phyloP scores from a whole-genome alignment of 1,140 invertebrate species.

The Melipona quadrifasciata region DNA sequence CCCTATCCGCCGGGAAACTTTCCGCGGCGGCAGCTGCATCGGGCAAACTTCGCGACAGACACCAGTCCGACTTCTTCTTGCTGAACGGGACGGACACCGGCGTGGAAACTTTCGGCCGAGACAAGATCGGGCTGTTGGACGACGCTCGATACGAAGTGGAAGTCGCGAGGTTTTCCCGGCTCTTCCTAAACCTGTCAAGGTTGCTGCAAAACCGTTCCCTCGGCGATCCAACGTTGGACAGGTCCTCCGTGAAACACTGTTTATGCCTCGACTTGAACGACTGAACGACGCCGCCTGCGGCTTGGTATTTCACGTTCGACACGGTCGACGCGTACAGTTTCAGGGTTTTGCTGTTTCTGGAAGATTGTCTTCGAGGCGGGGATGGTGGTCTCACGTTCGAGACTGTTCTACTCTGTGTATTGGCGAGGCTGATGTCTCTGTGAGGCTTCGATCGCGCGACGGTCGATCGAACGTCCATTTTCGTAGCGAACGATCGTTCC shows the following conservation, averaged over 20 bases:
- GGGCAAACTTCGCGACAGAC: constrained; percentile 45
- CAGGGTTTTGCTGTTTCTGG: constrained; percentile 87
- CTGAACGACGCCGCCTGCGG: constrained; percentile 43
- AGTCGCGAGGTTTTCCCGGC: constrained; percentile 75
- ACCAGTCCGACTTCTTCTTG: constrained; percentile 69
- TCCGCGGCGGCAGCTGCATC: not conserved
- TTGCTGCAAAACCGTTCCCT: constrained; percentile 84
- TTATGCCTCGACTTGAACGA: constrained; percentile 80
- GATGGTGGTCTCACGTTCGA: constrained; percentile 82
- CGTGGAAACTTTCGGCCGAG: constrained; percentile 18
- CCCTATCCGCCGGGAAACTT: not conserved
- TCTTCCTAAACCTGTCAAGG: constrained; percentile 80
- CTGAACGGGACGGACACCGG: constrained; percentile 28
- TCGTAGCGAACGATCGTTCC: not conserved
- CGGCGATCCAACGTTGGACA: constrained; percentile 83
- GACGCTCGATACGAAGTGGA: constrained; percentile 31
- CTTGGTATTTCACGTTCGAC: constrained; percentile 17
- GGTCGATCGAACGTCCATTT: constrained; percentile 9
- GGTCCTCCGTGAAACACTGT: constrained; percentile 82
- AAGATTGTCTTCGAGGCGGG: constrained; percentile 88
- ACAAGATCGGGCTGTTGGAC: constrained; percentile 12
- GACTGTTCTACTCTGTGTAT: constrained; percentile 16
- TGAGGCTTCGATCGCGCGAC: not conserved
- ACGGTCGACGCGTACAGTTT: constrained; percentile 81
- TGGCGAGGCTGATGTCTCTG: not conserved